A percentile compares a stretch with the other conserved stretches of the same genome.
Evolutionary conservation across 2,888 invertebrate species (phyloP).

Genomic region (Agrilus biguttatus): DNA sequence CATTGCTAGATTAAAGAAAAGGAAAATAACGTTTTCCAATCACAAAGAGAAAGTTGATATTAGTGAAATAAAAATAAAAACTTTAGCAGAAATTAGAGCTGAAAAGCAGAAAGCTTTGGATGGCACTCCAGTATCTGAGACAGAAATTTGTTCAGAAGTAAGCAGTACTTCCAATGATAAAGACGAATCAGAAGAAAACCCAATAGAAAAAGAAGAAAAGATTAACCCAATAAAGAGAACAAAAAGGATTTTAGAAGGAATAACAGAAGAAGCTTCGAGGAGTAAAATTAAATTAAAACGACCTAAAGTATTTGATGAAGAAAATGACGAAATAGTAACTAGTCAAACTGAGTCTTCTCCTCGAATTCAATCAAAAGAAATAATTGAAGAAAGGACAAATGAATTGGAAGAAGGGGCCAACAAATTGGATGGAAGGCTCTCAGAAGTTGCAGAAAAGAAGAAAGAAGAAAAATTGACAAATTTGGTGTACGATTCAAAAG

Average conservation of each 20-base stretch:
- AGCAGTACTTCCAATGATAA: constrained; percentile 17
- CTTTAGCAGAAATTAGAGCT: constrained; percentile 30
- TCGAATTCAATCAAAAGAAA: not conserved
- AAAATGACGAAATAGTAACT: not conserved
- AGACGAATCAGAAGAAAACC: constrained; percentile 7
- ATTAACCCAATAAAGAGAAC: constrained; percentile 1
- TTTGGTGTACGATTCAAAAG: constrained; percentile 4
- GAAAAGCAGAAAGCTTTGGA: constrained; percentile 11
- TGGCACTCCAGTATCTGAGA: not conserved
- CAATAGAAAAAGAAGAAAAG: not conserved
- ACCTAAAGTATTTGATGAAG: constrained; percentile 2
- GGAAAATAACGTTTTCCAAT: constrained; percentile 5
- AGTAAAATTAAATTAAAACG: constrained; percentile 9
- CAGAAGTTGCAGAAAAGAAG: constrained; percentile 2
- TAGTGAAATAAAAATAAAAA: constrained; percentile 27
- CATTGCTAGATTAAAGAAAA: constrained; percentile 3
- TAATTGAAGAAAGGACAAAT: constrained; percentile 3
- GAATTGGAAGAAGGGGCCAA: not conserved
- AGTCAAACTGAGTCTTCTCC: not conserved
- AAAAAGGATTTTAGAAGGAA: constrained; percentile 1
- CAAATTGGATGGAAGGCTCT: constrained; percentile 9
- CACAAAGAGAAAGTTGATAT: constrained; percentile 8
- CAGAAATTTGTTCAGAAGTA: constrained; percentile 15
- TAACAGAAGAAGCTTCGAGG: constrained; percentile 4
- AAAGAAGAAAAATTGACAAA: constrained; percentile 15